Evolutionary conservation across 2,113 vertebrate genomes (phyloP), one percentile per base, ranked within the genome.

Genomic region (Onychostruthus taczanowskii): DNA sequence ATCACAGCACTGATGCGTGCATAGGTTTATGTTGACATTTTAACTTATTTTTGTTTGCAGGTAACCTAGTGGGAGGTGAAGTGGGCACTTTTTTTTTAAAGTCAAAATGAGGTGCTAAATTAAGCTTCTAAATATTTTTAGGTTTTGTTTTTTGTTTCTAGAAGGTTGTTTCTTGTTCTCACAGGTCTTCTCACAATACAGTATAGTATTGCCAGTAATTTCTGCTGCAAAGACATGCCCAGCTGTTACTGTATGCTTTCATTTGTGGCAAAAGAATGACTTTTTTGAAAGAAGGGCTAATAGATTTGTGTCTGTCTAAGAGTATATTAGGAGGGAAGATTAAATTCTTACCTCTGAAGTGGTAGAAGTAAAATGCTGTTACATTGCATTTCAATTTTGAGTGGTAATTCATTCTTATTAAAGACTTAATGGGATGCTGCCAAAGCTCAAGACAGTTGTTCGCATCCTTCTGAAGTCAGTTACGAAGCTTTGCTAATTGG

Each of bases 381-480:
- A 44, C 0, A 0, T 81, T 90, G 50, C 23, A 7, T 88, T 91
- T 87, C 77, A 81, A 16, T 93, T 89, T 81, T 47, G 44, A 52
- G 18, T 78, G 35, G 77, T 69, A 89, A 78, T 94, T 95, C 64
- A 43, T 89, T 92, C 73, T 87, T 84, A 55, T 84, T 94, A 84
- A 84, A 74, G 75, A 74, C 73, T 53, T 93, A 59, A 59, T 87
- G 58, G 70, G 52, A 56, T 72, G 58, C 41, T 89, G 62, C 84
- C 58, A 84, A 76, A 91, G 53, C 44, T 68, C 52, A 37, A 19
- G 53, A 56, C 41, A 50, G 84, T 90, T 92, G 83, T 88, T 90
- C 1, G 0, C 61, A 37, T 91, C 66, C 73, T 77, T 84, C 64
- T 94, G 61, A 87, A 94, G 80, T 67, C 35, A 72, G 52, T 84